These are phyloP conservation scores for Diploptera punctata DNA, from an alignment of 2,888 invertebrate genomes.

Conservation along the genomic window DNA sequence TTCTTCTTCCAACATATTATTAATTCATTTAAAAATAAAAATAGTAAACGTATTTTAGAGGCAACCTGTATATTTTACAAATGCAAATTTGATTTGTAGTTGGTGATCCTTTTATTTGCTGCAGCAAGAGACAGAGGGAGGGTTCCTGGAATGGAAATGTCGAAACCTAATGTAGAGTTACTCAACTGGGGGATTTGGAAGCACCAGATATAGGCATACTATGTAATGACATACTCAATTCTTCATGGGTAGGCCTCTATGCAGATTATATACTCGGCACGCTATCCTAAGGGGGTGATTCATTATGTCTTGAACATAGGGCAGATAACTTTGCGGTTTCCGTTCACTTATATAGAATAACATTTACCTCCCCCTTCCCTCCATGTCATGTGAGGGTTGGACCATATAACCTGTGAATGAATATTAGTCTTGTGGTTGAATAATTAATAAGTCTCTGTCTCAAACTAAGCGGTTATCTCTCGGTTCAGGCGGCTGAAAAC, in stretches of 20 bases:
- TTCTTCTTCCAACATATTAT: too few relatives aligned
- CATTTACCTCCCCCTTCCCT: background rate
- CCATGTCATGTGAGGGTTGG: background rate
- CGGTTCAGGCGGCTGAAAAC: too few relatives aligned
- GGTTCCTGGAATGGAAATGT: conserved; percentile 2
- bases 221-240: background rate
- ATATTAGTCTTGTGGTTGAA: too few relatives aligned
- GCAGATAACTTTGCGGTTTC: background rate
- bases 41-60: too few relatives aligned
- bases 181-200: background rate
- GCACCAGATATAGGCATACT: too few relatives aligned
- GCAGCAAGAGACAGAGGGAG: background rate
- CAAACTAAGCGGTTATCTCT: too few relatives aligned
- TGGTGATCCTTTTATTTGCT: conserved; percentile 10
- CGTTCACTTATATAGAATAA: background rate
- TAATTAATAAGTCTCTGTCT: too few relatives aligned
- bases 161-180: conserved; percentile 1
- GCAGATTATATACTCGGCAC: background rate
- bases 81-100: conserved; percentile 11
- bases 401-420: too few relatives aligned
- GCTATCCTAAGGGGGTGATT: background rate
- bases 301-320: background rate
- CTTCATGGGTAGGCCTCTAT: background rate
- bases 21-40: too few relatives aligned
- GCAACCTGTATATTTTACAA: background rate